Conservation (phyloP, 53 echinoderm and acorn worm species). For the Mesocentrotus franciscanus region DNA sequence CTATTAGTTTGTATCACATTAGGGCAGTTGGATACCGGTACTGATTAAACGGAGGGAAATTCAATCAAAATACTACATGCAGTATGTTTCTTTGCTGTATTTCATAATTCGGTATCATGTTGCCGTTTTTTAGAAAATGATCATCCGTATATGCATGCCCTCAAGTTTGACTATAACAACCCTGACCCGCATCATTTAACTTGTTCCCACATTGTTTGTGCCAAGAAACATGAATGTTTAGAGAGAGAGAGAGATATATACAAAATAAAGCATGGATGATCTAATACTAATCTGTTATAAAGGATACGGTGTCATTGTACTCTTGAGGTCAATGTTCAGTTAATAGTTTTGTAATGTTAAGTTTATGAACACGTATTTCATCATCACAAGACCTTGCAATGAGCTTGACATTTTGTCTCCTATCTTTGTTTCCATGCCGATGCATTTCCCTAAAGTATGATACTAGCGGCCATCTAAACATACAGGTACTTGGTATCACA, state of each 20-base stretch:
- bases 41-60: not conserved
- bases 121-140: not conserved
- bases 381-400: not conserved
- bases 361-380: not conserved
- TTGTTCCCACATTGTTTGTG: not conserved
- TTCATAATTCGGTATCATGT: not conserved
- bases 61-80: not conserved
- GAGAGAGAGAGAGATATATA: not conserved
- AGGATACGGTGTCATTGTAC: not conserved
- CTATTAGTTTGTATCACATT: not conserved
- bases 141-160: not conserved
- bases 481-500: slow-evolving; percentile 51
- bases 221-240: not conserved
- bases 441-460: slow-evolving; percentile 62
- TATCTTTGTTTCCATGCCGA: slow-evolving; percentile 35
- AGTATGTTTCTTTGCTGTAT: not conserved
- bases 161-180: not conserved
- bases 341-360: slow-evolving; percentile 16
- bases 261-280: not conserved
- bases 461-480: slow-evolving; percentile 61
- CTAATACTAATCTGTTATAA: not conserved
- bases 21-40: not conserved
- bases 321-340: not conserved
- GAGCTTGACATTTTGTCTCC: not conserved
- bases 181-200: slow-evolving; percentile 7